phyloP scores from a whole-genome alignment of 2,888 invertebrate species.

The Pogonocherus hispidulus region DNA sequence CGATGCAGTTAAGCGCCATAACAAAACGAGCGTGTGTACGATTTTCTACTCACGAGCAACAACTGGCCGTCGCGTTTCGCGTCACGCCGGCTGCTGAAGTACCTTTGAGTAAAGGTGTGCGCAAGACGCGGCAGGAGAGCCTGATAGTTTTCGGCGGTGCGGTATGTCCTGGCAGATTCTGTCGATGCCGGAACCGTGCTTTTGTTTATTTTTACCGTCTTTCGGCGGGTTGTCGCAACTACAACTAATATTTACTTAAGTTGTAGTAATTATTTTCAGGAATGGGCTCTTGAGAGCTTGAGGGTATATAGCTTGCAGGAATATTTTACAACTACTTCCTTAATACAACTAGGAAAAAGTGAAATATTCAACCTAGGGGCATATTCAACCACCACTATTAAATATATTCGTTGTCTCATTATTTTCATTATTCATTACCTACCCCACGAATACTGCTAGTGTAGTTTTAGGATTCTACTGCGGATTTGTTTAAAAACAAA shows the following conservation, averaged over 20 bases:
- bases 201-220: conserved; percentile 11
- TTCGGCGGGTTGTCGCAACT: background rate
- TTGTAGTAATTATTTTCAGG: background rate
- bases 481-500: no score
- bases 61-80: conserved; percentile 43
- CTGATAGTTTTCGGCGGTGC: conserved; percentile 15
- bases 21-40: conserved; percentile 22
- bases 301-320: no score
- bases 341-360: no score
- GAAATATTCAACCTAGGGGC: no score
- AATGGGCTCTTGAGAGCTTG: no score
- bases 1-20: conserved; percentile 20
- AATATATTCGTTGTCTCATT: no score
- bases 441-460: no score
- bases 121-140: conserved; percentile 32
- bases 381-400: no score
- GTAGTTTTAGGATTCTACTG: no score
- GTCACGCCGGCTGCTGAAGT: conserved; percentile 25
- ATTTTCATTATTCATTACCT: no score
- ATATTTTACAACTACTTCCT: no score
- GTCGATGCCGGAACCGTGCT: conserved; percentile 21
- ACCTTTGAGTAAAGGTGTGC: conserved; percentile 35
- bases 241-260: background rate
- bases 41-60: conserved; percentile 46
- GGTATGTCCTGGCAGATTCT: conserved; percentile 7